Evolutionary conservation across 2,888 invertebrate species (phyloP).

Genomic region (Prenolepis imparis): DNA sequence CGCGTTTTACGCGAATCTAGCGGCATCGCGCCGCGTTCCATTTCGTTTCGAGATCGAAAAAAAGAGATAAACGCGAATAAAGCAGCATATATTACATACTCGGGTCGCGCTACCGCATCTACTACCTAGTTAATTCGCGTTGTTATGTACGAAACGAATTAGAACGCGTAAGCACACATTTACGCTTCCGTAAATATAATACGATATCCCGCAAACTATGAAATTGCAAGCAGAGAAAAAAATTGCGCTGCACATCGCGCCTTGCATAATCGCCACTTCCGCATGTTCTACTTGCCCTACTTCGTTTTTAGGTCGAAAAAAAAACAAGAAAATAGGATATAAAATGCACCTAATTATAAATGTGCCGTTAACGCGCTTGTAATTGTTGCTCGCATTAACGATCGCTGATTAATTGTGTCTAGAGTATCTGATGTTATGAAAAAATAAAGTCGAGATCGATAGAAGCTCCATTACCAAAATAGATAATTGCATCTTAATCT

Average conservation of each 20-base stretch:
- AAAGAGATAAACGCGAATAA: conserved; percentile 18
- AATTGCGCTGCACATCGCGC: conserved; percentile 9
- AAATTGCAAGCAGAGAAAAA: conserved; percentile 26
- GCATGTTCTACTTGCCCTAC: conserved; percentile 30
- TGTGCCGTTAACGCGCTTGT: conserved; percentile 7
- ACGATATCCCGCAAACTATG: conserved; percentile 8
- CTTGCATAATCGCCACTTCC: conserved; percentile 27
- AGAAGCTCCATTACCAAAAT: not conserved
- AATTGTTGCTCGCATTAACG: conserved; percentile 6
- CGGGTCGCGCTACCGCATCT: not conserved
- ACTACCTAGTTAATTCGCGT: not conserved
- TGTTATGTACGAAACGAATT: conserved; percentile 27
- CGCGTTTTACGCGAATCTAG: not conserved
- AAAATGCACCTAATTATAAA: conserved; percentile 24
- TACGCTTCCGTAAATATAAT: not conserved
- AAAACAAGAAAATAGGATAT: not conserved
- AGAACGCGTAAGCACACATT: conserved; percentile 16
- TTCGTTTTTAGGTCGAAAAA: conserved; percentile 28
- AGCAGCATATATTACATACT: not conserved
- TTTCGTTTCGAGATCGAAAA: conserved; percentile 34
- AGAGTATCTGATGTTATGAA: not conserved
- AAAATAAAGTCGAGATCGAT: not conserved
- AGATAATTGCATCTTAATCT: not conserved
- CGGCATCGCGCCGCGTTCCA: conserved; percentile 8
- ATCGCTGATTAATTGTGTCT: not conserved